A percentile compares a stretch with the other conserved stretches of the same genome.
Evolutionary conservation across 2,797 vertebrate species (phyloP).

Genomic region (Benthosema pterotum): DNA sequence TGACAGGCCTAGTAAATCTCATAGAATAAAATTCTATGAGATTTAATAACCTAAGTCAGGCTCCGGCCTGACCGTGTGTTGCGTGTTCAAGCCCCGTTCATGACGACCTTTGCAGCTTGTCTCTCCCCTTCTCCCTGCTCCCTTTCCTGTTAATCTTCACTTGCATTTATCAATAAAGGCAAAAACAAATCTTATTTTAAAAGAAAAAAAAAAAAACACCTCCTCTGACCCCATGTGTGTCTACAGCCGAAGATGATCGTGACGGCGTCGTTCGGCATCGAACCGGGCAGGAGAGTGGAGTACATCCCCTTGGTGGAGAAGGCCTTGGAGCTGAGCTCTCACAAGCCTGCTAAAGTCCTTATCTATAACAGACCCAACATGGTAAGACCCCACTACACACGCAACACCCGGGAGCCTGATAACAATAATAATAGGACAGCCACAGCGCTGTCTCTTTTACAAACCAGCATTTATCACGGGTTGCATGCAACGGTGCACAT

Average conservation of each 20-base stretch:
- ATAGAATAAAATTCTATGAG: constrained; percentile 9
- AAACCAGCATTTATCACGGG: too few species aligned
- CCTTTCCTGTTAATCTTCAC: too few species aligned
- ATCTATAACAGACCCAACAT: constrained; percentile 89
- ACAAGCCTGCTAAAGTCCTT: constrained; percentile 88
- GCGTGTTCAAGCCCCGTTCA: too few species aligned
- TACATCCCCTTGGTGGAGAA: constrained; percentile 91
- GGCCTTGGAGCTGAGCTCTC: constrained; percentile 85
- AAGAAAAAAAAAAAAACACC: too few species aligned
- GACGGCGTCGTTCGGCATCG: constrained; percentile 94
- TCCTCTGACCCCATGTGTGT: constrained; percentile 16
- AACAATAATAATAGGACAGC: neutral
- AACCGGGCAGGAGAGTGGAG: constrained; percentile 89
- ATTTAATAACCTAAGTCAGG: too few species aligned
- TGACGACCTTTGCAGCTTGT: too few species aligned
- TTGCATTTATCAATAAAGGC: too few species aligned
- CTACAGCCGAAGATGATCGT: constrained; percentile 92
- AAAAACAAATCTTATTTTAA: too few species aligned
- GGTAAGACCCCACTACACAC: constrained; percentile 74
- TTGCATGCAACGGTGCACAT: too few species aligned
- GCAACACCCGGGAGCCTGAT: neutral
- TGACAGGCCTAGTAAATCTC: neutral
- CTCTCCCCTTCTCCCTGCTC: too few species aligned
- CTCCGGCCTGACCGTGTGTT: too few species aligned
- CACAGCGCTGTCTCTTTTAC: neutral